Percentiles rank a stretch among this genome's conserved stretches.
These are phyloP conservation scores for Conger conger DNA, from an alignment of 2,113 vertebrate genomes.

Conservation along the genomic window DNA sequence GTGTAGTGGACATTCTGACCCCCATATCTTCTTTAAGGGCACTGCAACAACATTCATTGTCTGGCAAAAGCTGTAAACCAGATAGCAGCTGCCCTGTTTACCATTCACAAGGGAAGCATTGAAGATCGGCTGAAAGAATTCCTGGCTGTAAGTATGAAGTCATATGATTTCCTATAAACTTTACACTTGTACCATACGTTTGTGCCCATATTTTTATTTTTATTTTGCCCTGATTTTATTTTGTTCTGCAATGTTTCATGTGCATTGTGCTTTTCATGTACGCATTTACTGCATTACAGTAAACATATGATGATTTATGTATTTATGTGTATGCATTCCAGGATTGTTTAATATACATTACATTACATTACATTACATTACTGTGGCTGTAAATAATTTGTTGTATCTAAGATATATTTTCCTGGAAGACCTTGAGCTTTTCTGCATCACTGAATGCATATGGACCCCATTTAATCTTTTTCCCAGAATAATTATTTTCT, in stretches of 20 bases:
- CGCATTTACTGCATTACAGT: not conserved
- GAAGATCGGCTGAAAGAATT: conserved; percentile 98
- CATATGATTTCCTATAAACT: not conserved
- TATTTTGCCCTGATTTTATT: not conserved
- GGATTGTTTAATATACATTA: conserved; percentile 12
- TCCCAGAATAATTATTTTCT: conserved; percentile 1
- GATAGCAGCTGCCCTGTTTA: conserved; percentile 97
- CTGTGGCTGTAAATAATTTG: not conserved
- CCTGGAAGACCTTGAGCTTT: conserved; percentile 12
- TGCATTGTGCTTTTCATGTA: not conserved
- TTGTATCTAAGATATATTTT: conserved; percentile 25
- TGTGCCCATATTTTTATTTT: not conserved
- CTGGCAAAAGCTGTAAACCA: conserved; percentile 98
- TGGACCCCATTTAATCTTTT: conserved; percentile 3
- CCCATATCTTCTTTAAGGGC: conserved; percentile 72
- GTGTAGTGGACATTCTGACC: not conserved
- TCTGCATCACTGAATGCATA: conserved; percentile 13
- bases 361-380: conserved; percentile 13
- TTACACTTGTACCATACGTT: not conserved
- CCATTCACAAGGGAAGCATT: conserved; percentile 99
- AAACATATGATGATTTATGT: not conserved
- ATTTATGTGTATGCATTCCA: not conserved
- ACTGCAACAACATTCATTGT: conserved; percentile 99
- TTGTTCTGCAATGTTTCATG: not conserved
- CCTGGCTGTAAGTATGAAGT: conserved; percentile 82